Evolutionary conservation across 2,888 invertebrate species (phyloP).

Genomic region (Anorthoa munda): DNA sequence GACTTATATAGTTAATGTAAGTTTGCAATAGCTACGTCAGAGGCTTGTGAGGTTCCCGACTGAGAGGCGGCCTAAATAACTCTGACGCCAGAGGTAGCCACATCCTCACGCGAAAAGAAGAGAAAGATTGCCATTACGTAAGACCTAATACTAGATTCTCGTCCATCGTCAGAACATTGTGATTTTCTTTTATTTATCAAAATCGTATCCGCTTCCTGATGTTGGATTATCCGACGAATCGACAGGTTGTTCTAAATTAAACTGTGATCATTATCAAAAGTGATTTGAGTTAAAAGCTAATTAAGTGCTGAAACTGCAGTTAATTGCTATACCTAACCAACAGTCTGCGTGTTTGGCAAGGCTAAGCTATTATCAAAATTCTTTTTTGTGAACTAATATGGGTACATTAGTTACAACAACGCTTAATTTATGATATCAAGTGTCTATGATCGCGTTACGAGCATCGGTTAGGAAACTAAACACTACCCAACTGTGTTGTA

Average conservation of each 20-base stretch:
- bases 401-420: conserved; percentile 70
- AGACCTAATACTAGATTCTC: no score
- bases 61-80: no score
- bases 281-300: conserved; percentile 54
- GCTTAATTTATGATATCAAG: conserved; percentile 79
- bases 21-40: no score
- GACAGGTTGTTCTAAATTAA: conserved; percentile 23
- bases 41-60: no score
- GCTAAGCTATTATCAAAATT: conserved; percentile 57
- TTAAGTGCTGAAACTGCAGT: conserved; percentile 52
- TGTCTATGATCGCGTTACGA: conserved; percentile 81
- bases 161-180: no score
- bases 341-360: conserved; percentile 52
- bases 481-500: conserved; percentile 72
- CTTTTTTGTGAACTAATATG: conserved; percentile 58
- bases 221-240: background rate
- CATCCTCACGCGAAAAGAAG: no score
- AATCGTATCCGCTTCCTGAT: background rate
- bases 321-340: conserved; percentile 57
- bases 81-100: no score
- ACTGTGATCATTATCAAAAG: conserved; percentile 36
- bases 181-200: background rate
- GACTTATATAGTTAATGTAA: no score
- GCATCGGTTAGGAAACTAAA: conserved; percentile 83
- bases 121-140: no score